Percentiles rank a stretch among this genome's conserved stretches.
phyloP scores from a whole-genome alignment of 2,888 invertebrate species.

The Stenodema calcarata region DNA sequence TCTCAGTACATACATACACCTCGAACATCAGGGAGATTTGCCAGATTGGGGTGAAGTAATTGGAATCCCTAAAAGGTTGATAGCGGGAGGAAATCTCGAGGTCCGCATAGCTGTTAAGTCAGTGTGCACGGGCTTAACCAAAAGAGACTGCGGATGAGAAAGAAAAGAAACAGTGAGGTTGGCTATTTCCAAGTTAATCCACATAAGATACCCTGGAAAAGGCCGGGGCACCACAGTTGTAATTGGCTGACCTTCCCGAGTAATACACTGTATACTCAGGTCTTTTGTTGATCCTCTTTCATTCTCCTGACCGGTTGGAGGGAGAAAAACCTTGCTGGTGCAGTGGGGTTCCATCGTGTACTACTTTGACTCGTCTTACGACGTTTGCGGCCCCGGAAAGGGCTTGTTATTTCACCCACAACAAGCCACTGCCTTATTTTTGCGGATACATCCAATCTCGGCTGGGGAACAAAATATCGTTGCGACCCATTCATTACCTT shows the following conservation, averaged over 20 bases:
- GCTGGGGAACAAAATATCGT: background rate
- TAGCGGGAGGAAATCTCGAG: background rate
- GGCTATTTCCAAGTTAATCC: conserved; percentile 4
- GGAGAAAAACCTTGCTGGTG: background rate
- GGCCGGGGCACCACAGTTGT: background rate
- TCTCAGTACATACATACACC: no score
- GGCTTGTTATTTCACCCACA: background rate
- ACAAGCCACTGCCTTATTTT: background rate
- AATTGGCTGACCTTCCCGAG: conserved; percentile 13
- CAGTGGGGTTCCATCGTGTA: background rate
- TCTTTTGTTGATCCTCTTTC: background rate
- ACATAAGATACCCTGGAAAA: background rate
- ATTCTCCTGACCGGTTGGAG: background rate
- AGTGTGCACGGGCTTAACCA: background rate
- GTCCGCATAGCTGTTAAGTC: background rate
- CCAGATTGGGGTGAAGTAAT: background rate
- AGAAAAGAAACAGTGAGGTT: background rate
- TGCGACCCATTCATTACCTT: no score
- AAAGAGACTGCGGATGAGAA: background rate
- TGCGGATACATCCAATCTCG: background rate
- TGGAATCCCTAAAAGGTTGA: background rate
- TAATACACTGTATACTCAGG: background rate
- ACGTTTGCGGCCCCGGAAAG: background rate
- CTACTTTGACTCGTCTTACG: background rate
- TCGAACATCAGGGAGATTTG: background rate